Evolutionary conservation across 53 echinoderm and acorn worm species (phyloP), one percentile per base, ranked within the genome.

Genomic region (Holothuria scabra): DNA sequence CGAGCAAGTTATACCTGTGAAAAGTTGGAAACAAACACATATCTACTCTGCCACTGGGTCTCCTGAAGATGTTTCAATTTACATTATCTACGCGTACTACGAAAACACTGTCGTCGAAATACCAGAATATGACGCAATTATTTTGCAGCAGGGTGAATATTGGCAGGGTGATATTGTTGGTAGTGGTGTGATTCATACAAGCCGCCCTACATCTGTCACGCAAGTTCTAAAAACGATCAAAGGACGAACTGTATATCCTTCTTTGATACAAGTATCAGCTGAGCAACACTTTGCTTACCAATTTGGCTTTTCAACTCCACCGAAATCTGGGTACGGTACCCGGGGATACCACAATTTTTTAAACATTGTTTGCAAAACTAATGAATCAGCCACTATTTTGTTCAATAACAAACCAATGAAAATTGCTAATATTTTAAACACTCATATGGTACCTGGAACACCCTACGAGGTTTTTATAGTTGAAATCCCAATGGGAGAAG

Each of bases 301-400:
- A 10, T 91, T 88, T 66, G 91, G 88, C 21, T 91, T 88, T 66
- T 65, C 88, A 11, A 91, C 91, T 22, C 91, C 91, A 12, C 88
- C 85, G 4, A 37, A 85, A 35, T 88, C 91, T 16, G 88, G 87
- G 24, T 25, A 30, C 14, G 84, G 74, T 37, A 83, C 61, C n/a
- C 38, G 38, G 59, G 88, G 91, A 10, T 91, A 61, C 60, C 72
- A 70, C 18, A 91, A 91, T 55, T 91, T 85, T 64, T 76, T 91
- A 49, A 91, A 80, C 61, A 88, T 91, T 21, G 31, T 91, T 26
- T 72, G 79, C 82, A 23, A 87, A 76, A 14, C 59, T 84, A 23
- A 83, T 83, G 9, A 87, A 52, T 57, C 57, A 5, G 41, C 7
- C 41, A 41, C 41, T 5, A 69, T 91, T 24, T 60, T 70, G 57